A percentile compares a stretch with the other conserved stretches of the same genome.
Conservation (phyloP, 1,140 invertebrate species). For the Polyergus mexicanus region DNA sequence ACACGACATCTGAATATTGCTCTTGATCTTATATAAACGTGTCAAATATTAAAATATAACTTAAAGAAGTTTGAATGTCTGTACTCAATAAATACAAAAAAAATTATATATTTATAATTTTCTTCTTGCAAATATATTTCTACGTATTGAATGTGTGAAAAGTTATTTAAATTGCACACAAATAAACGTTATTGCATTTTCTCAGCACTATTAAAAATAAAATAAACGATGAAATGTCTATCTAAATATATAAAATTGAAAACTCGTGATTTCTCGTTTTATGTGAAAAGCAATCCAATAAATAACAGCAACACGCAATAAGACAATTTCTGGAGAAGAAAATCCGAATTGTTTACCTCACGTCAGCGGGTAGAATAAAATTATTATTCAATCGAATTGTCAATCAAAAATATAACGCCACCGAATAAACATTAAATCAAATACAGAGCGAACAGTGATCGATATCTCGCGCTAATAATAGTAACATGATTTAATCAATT, state of each 20-base stretch:
- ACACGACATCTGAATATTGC: not conserved
- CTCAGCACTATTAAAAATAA: not conserved
- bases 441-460: not conserved
- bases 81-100: not conserved
- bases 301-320: not conserved
- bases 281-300: not conserved
- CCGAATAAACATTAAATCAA: conserved; percentile 3
- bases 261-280: not conserved
- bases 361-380: not conserved
- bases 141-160: not conserved
- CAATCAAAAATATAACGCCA: not conserved
- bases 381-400: not conserved
- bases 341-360: not conserved
- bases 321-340: not conserved
- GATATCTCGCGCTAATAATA: not conserved
- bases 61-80: not conserved
- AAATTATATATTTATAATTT: conserved; percentile 20
- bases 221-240: not conserved
- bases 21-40: not conserved
- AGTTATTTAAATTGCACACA: not conserved
- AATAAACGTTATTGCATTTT: conserved; percentile 1
- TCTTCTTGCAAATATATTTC: conserved; percentile 21
- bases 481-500: conserved; percentile 16
- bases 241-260: not conserved
- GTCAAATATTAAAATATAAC: not conserved